Base-by-base conservation (phyloP, 2,888 invertebrate species). In the Uropetala carovei region DNA sequence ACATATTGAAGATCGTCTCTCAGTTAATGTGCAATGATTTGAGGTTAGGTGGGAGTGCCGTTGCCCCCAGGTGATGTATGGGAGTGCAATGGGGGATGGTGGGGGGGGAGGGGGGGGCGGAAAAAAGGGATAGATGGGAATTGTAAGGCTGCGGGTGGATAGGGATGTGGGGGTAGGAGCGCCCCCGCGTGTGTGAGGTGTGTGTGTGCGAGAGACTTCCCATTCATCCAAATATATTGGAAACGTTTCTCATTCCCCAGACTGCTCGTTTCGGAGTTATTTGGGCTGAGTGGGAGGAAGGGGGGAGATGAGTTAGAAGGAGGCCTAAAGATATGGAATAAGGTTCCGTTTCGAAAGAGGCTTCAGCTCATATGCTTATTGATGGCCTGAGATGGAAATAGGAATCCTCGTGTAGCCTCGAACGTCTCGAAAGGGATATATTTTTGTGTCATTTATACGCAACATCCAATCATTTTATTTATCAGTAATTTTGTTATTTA, bases 231-330 rank as follows among this genome's bases (percentile, higher is more conserved):
- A 30, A 89, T 89, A 89, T 89, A 89, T 89, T 89, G 89, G 89
- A 89, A 89, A 89, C 89, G 89, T 68, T 64, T 86, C 86, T 86
- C 86, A 86, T 86, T 86, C 86, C 89, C 89, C 89, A 89, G 89
- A 89, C 89, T 89, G 89, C 89, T 89, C 89, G 89, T 89, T 89
- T 68, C 89, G 30, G 43, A 43, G 89, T 89, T 89, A 89, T 89
- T 89, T 89, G 89, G 89, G 89, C n/a, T 89, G 89, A 89, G 89
- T 89, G 86, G 60, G 86, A 59, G 58, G 86, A 30, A 59, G 27
- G 30, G 64, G 86, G 59, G 27, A 27, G 60, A 83, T 83, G 83
- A 83, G 83, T 83, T 83, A 83, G 83, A 83, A 89, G 89, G 13
- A 64, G 30, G 43, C 43, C 68, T 56, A n/a, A 89, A 89, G 89